These are phyloP conservation scores for Napeogenes sylphis DNA, from an alignment of 2,888 invertebrate genomes.

Conservation along the genomic window DNA sequence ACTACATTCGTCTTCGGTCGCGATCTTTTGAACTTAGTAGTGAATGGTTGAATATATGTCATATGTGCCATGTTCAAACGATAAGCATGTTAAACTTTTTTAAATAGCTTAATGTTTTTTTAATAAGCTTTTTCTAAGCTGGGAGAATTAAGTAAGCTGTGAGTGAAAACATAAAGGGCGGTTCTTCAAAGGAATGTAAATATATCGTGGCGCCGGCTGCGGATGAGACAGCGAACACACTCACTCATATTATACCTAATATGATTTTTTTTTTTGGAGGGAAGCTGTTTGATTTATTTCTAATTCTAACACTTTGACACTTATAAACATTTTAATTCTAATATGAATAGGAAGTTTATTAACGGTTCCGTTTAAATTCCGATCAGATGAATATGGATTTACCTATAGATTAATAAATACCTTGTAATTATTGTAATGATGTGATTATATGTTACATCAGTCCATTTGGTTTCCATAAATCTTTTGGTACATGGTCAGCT, in stretches of 20 bases:
- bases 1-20: not conserved
- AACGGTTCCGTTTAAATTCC: no score
- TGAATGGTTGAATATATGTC: not conserved
- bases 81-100: no score
- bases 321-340: no score
- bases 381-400: no score
- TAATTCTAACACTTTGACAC: no score
- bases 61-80: constrained; percentile 13
- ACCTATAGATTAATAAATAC: no score
- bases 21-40: constrained; percentile 7
- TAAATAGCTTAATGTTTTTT: no score
- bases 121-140: constrained; percentile 29
- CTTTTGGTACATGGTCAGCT: not conserved
- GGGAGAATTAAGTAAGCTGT: constrained; percentile 42
- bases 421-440: no score
- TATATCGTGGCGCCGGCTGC: constrained; percentile 43
- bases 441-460: not conserved
- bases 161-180: constrained; percentile 51
- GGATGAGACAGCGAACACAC: constrained; percentile 41
- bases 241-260: no score
- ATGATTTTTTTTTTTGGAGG: no score
- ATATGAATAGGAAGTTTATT: no score
- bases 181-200: constrained; percentile 62
- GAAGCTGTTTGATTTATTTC: no score
- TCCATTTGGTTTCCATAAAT: not conserved